Evolutionary conservation across 64 coral and sea anemone genomes (phyloP), one percentile per base, ranked within the genome.

Genomic region (Exaiptasia diaphana): DNA sequence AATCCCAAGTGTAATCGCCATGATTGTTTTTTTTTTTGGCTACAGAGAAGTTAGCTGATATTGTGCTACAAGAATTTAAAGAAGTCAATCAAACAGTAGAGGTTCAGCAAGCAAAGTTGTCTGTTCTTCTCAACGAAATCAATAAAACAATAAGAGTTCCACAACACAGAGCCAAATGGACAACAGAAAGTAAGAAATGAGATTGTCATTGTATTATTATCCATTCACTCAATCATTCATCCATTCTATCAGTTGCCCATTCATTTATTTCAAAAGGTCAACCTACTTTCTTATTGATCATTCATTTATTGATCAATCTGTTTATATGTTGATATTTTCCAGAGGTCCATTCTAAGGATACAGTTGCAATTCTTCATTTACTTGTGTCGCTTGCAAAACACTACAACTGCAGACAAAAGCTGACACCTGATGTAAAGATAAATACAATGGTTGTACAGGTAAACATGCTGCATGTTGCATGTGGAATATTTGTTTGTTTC

Each of bases 1-100:
- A n/a, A n/a, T n/a, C n/a, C n/a, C n/a, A n/a, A n/a, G n/a, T n/a
- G n/a, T n/a, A n/a, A n/a, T n/a, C n/a, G n/a, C n/a, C 3, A 2
- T 24, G 38, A 26, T 43, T 34, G 6, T 4, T 32, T 32, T 83
- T 92, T 40, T 58, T 55, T 72, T 56, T 67, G 49, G 49, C 49
- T 52, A 0, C 58, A 99, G 95, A 99, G 77, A 99, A 99, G 84
- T 53, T 99, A 25, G 95, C 89, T 18, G 74, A 85, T 26, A 93
- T 99, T 30, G 91, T 88, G 48, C 64, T 99, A 33, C 77, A 91
- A 54, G 95, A 99, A 59, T 99, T 99, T 73, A 54, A 88, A 67
- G 95, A 99, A 55, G 95, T 99, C 11, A 93, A 89, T 28, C 95
- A 99, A 21, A 88, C 95, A 48, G 95, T 99, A 20, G 84, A 91